Percentiles rank a stretch among this genome's conserved stretches.
These are phyloP conservation scores for Lycopodina hypogea DNA, from an alignment of 37 sponge, comb jelly and placozoan genomes.

Conservation along the genomic window DNA sequence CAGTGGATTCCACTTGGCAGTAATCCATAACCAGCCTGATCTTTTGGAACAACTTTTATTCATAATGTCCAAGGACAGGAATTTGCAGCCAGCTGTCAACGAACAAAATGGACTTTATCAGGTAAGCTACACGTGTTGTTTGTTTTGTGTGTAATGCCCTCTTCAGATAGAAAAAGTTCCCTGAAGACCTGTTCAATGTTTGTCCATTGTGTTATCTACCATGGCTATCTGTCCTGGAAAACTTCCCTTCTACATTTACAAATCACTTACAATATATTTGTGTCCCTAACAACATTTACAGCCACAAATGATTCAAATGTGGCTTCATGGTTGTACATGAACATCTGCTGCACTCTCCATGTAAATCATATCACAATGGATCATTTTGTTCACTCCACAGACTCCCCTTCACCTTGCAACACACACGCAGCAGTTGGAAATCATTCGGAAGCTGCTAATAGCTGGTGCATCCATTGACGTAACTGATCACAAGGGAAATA, in stretches of 20 bases:
- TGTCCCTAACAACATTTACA: not conserved
- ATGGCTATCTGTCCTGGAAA: not conserved
- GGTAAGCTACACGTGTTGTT: slow-evolving; percentile 19
- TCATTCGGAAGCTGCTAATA: slow-evolving; percentile 53
- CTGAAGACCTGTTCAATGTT: not conserved
- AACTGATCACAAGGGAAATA: slow-evolving; percentile 81
- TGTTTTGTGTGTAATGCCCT: not conserved
- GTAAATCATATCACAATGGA: no score
- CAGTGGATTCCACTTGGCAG: slow-evolving; percentile 76
- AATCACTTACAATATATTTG: no score
- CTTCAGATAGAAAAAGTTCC: not conserved
- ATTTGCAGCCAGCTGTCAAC: slow-evolving; percentile 26
- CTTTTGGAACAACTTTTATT: slow-evolving; percentile 34
- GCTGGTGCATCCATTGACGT: slow-evolving; percentile 56
- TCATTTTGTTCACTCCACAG: slow-evolving; percentile 17
- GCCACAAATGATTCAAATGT: no score
- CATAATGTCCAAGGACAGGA: slow-evolving; percentile 34
- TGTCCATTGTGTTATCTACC: not conserved
- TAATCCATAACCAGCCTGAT: slow-evolving; percentile 46
- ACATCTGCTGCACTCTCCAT: no score
- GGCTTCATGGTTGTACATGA: not conserved
- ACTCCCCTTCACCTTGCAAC: slow-evolving; percentile 81
- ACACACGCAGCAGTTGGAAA: slow-evolving; percentile 55
- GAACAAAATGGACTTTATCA: slow-evolving; percentile 71
- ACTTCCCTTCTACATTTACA: not conserved